Base-by-base conservation (phyloP, 1,140 invertebrate genomes). In the Leptinotarsa defecta region DNA sequence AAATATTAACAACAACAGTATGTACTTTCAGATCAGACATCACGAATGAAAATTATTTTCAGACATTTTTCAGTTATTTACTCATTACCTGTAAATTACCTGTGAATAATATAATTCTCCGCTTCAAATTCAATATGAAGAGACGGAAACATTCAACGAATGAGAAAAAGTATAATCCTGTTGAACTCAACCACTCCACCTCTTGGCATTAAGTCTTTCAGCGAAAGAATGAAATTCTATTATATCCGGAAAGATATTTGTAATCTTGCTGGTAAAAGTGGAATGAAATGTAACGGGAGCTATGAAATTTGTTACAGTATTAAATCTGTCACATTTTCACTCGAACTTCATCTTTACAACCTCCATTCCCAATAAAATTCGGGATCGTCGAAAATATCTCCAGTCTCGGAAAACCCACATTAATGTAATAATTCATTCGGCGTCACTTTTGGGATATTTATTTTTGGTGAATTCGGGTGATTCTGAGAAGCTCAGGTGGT, bases 241-340 rank as follows among this genome's bases (percentile, higher is more conserved):
- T 57, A 57, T 19, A 57, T n/a, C 52, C 52, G n/a, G 34, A 11
- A 43, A 43, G 34, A 57, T n/a, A 57, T 15, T 57, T 57, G 52
- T 57, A 57, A 57, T 57, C 52, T 57, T 19, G 52, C 52, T 19
- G 52, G 52, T 19, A 57, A 57, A 19, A 57, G 52, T 57, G 52
- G n/a, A 57, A 57, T 57, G n/a, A 57, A 57, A 57, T 57, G 52
- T 17, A 57, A 57, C 52, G 52, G 3, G 52, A 57, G n/a, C 52
- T 57, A 19, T 57, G 52, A 13, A 57, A 57, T 57, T 57, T 57
- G 52, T 57, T 57, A 57, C 52, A 57, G 52, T 15, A 57, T 57
- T 57, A 57, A 57, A 57, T 15, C 52, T 57, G 52, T 57, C 52
- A 57, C 52, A 57, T 57, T 57, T 57, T 57, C 52, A 57, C 52